These are phyloP conservation scores for Myripristis jacobus DNA, from an alignment of 2,797 vertebrate genomes.

Conservation along the genomic window DNA sequence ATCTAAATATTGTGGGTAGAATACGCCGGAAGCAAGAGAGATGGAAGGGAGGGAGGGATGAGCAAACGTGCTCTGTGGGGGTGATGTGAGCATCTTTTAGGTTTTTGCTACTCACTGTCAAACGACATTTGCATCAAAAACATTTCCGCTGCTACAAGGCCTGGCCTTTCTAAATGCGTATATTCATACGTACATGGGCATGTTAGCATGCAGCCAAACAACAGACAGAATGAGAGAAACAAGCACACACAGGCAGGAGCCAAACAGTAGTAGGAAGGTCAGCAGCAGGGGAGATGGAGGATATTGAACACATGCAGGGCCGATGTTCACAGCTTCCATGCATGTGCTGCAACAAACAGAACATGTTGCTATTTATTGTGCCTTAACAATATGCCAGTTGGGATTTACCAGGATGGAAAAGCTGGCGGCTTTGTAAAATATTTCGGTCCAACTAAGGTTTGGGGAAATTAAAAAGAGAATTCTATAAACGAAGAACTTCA, in stretches of 20 bases:
- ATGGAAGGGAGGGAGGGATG: neutral
- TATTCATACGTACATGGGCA: constrained; percentile 27
- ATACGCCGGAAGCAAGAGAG: constrained; percentile 22
- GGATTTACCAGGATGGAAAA: neutral
- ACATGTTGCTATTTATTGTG: neutral
- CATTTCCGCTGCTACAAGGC: constrained; percentile 46
- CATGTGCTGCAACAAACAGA: constrained; percentile 3
- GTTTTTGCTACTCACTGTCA: constrained; percentile 22
- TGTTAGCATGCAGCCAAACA: constrained; percentile 13
- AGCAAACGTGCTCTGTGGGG: constrained; percentile 26
- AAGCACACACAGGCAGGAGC: constrained; percentile 29
- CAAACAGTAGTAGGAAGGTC: constrained; percentile 45
- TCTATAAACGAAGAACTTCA: too few relatives aligned
- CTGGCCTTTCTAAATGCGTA: constrained; percentile 56
- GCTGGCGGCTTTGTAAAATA: neutral
- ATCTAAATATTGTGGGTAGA: constrained; percentile 44
- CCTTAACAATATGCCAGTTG: neutral
- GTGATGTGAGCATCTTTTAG: constrained; percentile 22
- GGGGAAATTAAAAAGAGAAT: neutral
- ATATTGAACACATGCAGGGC: constrained; percentile 11
- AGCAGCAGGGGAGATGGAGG: constrained; percentile 14
- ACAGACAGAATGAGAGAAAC: constrained; percentile 16
- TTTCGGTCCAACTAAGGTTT: neutral
- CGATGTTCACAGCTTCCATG: neutral
- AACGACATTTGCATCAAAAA: constrained; percentile 63